Evolutionary conservation across 2,888 invertebrate genomes (phyloP).

Genomic region (Zaprionus lineosus): DNA sequence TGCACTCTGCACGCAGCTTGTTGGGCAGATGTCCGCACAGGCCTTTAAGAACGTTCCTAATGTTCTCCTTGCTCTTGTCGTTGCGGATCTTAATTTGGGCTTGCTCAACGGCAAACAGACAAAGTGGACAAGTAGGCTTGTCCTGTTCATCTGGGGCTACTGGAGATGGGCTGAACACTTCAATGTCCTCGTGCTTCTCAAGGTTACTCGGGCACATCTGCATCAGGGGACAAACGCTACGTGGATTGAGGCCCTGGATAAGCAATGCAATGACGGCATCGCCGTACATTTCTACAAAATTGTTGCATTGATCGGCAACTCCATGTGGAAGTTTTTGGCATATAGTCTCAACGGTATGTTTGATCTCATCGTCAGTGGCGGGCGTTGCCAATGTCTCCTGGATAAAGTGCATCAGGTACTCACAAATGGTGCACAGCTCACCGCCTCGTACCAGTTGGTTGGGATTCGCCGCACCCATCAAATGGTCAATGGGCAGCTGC

Average conservation of each 20-base stretch:
- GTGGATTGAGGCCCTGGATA: conserved; percentile 85
- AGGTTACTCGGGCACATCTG: conserved; percentile 86
- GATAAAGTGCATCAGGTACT: conserved; percentile 91
- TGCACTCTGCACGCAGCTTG: conserved; percentile 87
- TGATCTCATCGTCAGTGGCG: conserved; percentile 87
- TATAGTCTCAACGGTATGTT: conserved; percentile 86
- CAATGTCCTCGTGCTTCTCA: conserved; percentile 83
- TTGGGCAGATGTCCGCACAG: conserved; percentile 88
- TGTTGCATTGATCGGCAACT: conserved; percentile 86
- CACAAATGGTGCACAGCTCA: conserved; percentile 89
- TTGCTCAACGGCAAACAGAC: conserved; percentile 91
- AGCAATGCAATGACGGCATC: conserved; percentile 90
- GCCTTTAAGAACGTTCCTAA: conserved; percentile 87
- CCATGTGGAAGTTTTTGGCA: conserved; percentile 87
- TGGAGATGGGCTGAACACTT: conserved; percentile 83
- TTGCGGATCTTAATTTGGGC: conserved; percentile 89
- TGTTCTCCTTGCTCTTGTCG: conserved; percentile 89
- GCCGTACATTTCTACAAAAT: conserved; percentile 91
- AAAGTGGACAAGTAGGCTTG: conserved; percentile 90
- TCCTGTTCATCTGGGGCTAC: conserved; percentile 79
- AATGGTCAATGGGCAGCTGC: conserved; percentile 84
- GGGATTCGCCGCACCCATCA: conserved; percentile 82
- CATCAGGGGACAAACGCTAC: conserved; percentile 86
- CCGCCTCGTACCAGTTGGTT: conserved; percentile 82
- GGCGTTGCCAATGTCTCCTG: conserved; percentile 89